Base-by-base conservation (phyloP, 2,797 vertebrate species). In the Anguilla pacifica region DNA sequence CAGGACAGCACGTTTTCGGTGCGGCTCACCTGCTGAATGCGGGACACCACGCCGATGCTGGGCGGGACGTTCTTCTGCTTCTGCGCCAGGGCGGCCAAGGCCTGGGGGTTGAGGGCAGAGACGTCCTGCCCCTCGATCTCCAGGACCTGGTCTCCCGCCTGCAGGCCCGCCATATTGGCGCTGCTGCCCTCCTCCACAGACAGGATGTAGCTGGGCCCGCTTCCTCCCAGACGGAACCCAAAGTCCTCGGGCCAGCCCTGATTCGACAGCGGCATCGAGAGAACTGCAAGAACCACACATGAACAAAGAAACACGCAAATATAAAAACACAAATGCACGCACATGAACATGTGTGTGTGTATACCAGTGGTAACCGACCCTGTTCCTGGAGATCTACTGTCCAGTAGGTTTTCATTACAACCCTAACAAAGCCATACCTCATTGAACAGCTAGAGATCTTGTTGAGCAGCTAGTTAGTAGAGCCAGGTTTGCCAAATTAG, bases 181-280 rank as follows among this genome's bases (percentile, higher is more conserved):
- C 97, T 98, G 92, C 98, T 99, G 87, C 98, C 97, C 89, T 98
- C 97, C 90, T 96, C 96, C 92, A 99, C 98, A 0, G 97, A 97
- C 11, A 99, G 90, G 93, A 99, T 97, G 93, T 98, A 99, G 95
- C 99, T 99, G 0, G 99, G 99, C 0, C 98, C 98, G 0, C 93
- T 95, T 88, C 98, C 98, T 0, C 96, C 95, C 74, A 99, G 95
- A 31, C 95, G 94, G 95, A 99, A 99, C 84, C 99, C 98, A 84
- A 99, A 99, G 4, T 97, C 97, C 87, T 99, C 98, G 0, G 98
- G 99, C 99, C 99, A 99, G 91, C 97, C 97, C 93, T 98, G 96
- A 93, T 99, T 99, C 93, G 95, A 98, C 7, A 95, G 91, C 0
- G 97, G 97, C 94, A 98, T 98, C 87, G 96, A 95, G 81, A 97